Base-by-base conservation (phyloP, 1,140 invertebrate species). In the Zaprionus kolodkinae region DNA sequence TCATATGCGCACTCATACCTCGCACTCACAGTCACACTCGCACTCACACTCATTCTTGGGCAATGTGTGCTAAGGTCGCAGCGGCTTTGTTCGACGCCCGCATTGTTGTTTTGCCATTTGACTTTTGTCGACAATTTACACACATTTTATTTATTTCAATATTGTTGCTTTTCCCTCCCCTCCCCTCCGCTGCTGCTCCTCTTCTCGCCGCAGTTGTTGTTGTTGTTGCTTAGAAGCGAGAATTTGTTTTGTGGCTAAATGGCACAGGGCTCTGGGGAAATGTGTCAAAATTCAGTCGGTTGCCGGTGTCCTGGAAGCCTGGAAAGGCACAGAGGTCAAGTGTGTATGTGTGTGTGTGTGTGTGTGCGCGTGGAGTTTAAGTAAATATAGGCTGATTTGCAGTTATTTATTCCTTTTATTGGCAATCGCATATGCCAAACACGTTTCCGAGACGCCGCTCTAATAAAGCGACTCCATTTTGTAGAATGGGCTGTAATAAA, bases 241-340 rank as follows among this genome's bases (percentile, higher is more conserved):
- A 87, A 87, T 87, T 87, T 87, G 84, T 87, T 87, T 74, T 88
- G 79, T 73, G 78, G 84, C 84, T 87, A 87, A 87, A 87, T 88
- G 84, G 84, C 84, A 87, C 84, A 87, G 88, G 84, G 85, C 84
- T 87, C 84, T 80, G 71, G 84, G 84, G 84, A 87, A 87, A 87
- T 87, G 84, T 81, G 84, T 87, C 84, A 88, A 88, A 87, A 88
- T 80, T 77, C 69, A 84, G 80, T 79, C 77, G 73, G 80, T 77
- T 88, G 6, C 25, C 64, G 62, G 77, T 80, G 81, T 74, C 65
- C 35, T 80, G 84, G 80, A 68, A 79, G 10, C 64, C 17, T 25
- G 15, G 17, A 50, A 21, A 21, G 45, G 45, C 45, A 9, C 45
- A 12, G 38, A 62, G 72, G 72, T 74, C 72, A 69, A 55, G 30